Evolutionary conservation across 2,797 vertebrate genomes (phyloP).

Genomic region (Darevskia nairensis): DNA sequence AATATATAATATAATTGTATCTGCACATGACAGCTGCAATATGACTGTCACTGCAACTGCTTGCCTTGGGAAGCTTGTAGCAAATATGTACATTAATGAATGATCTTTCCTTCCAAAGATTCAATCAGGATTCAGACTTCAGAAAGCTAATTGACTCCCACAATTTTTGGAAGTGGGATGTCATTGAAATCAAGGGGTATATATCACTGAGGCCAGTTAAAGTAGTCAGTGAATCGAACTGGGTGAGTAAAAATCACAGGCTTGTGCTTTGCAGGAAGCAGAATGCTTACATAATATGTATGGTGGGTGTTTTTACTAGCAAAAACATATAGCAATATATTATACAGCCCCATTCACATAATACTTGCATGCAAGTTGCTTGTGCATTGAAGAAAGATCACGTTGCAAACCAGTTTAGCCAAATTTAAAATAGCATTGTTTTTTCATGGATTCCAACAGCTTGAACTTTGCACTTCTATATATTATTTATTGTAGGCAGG

Average conservation of each 20-base stretch:
- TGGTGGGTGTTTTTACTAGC: no score
- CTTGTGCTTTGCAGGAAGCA: neutral
- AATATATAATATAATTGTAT: slow-evolving; percentile 66
- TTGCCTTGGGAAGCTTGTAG: slow-evolving; percentile 40
- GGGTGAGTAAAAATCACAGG: neutral
- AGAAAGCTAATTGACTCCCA: slow-evolving; percentile 54
- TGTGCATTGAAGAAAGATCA: neutral
- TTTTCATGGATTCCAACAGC: no score
- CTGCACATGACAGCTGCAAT: slow-evolving; percentile 54
- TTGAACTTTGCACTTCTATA: no score
- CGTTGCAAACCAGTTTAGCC: neutral
- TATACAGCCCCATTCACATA: no score
- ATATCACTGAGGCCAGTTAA: neutral
- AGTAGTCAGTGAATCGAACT: neutral
- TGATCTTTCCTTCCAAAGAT: slow-evolving; percentile 25
- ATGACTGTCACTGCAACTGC: slow-evolving; percentile 43
- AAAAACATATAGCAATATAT: no score
- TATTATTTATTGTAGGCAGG: no score
- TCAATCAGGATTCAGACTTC: slow-evolving; percentile 5
- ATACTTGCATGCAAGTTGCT: no score
- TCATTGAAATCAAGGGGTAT: neutral
- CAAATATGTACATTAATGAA: slow-evolving; percentile 36
- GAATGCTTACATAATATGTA: no score
- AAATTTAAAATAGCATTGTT: no score
- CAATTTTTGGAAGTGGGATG: neutral